A percentile compares a stretch with the other conserved stretches of the same genome.
Evolutionary conservation across 2,113 vertebrate genomes (phyloP).

Genomic region (Onychorhynchus coronatus): DNA sequence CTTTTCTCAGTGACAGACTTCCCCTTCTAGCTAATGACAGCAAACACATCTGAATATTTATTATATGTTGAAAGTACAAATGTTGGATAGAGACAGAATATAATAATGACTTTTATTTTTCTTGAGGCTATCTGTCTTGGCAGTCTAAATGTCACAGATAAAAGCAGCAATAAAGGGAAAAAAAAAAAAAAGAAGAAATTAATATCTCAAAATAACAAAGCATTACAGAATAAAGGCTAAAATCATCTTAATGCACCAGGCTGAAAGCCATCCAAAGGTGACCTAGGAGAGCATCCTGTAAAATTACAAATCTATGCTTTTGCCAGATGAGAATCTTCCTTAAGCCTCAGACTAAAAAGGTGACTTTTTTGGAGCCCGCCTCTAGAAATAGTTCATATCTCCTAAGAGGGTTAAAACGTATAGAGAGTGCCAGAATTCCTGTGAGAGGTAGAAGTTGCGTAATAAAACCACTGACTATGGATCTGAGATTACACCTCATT

Average conservation of each 20-base stretch:
- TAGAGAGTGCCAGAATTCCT: not conserved
- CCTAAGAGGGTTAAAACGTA: not conserved
- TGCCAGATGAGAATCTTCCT: not conserved
- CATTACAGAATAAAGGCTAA: conserved; percentile 14
- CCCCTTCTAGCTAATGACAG: conserved; percentile 17
- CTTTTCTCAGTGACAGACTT: not conserved
- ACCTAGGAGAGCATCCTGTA: not conserved
- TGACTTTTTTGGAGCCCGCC: not conserved
- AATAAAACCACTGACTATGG: not conserved
- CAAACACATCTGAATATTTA: conserved; percentile 40
- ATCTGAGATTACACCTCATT: not conserved
- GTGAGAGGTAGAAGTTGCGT: not conserved
- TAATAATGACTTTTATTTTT: conserved; percentile 27
- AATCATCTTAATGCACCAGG: not conserved
- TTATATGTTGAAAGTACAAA: conserved; percentile 18
- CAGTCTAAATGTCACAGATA: not conserved
- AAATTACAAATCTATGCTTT: not conserved
- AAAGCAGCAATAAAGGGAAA: not conserved
- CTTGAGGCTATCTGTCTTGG: not conserved
- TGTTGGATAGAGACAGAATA: not conserved
- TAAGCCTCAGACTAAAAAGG: not conserved
- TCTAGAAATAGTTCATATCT: not conserved
- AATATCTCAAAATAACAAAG: conserved; percentile 25
- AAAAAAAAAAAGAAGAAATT: not conserved
- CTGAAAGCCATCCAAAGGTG: conserved; percentile 18